Evolutionary conservation across 2,888 invertebrate species (phyloP), one percentile per base, ranked within the genome.

Genomic region (Philereme transversata): DNA sequence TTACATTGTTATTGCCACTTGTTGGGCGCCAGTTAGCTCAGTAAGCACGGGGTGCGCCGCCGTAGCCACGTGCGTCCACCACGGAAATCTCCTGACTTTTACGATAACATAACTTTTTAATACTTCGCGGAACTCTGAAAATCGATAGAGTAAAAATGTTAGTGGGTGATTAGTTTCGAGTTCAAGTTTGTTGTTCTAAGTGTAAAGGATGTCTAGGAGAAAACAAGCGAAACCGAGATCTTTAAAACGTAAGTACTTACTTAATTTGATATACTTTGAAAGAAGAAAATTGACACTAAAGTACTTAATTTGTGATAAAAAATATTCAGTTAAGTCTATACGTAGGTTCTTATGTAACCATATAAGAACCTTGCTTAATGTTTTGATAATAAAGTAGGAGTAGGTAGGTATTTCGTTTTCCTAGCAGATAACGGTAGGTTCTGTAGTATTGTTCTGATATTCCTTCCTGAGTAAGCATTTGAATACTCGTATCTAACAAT

Each of bases 151-250:
- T 44, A 46, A 43, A 52, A 10, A 45, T 22, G 22, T 22, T 22
- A 22, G 22, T 22, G 22, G 22, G 22, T 22, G 1, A 22, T 22
- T 22, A 22, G 38, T 54, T 33, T 59, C 38, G 33, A 49, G 49
- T 51, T 49, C 22, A 48, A 49, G 36, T 61, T 52, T 64, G 57
- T 61, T 61, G 51, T n/a, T 33, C 7, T n/a, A 46, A 50, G 22
- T 49, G 36, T 7, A 34, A n/a, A 82, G 74, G 69, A 94, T 95
- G 95, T 95, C 95, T 71, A 93, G 95, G 73, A 92, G 95, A 76
- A 95, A 95, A 84, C 95, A 95, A 82, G 95, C 95, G 48, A 95
- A 95, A 78, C 95, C 95, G 69, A 93, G 95, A 77, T 94, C 95
- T 65, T 90, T 95, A 68, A 95, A 95, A 93, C 93, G 95, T 95